These are phyloP conservation scores for Xerus rutilus DNA, from an alignment of 2,797 vertebrate species.

Conservation along the genomic window DNA sequence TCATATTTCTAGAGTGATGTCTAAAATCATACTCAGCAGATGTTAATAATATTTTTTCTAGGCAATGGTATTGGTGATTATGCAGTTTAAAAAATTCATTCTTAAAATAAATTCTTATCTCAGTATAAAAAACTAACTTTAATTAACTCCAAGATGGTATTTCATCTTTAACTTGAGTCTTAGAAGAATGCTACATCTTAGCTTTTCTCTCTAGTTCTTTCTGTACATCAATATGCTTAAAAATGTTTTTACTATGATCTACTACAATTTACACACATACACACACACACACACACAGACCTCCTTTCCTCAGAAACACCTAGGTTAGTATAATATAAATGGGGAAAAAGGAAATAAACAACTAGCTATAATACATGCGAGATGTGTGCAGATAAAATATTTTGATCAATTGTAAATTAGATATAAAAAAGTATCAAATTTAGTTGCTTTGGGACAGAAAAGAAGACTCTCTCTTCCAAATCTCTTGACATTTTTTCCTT, in stretches of 20 bases:
- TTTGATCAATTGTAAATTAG: background rate
- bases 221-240: background rate
- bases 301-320: background rate
- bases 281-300: background rate
- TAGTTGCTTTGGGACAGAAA: background rate
- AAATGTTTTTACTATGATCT: background rate
- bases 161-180: background rate
- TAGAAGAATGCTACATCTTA: background rate
- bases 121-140: background rate
- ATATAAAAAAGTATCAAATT: background rate
- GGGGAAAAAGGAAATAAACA: background rate
- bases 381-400: background rate
- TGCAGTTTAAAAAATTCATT: background rate
- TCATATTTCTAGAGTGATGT: background rate
- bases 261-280: background rate
- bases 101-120: background rate
- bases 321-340: background rate
- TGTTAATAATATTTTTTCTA: background rate
- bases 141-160: background rate
- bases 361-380: background rate
- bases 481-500: background rate
- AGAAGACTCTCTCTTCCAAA: background rate
- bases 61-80: background rate
- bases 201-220: background rate
- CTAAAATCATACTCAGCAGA: background rate